These are phyloP conservation scores for Resseliella maxima DNA, from an alignment of 2,888 invertebrate species.

Conservation along the genomic window DNA sequence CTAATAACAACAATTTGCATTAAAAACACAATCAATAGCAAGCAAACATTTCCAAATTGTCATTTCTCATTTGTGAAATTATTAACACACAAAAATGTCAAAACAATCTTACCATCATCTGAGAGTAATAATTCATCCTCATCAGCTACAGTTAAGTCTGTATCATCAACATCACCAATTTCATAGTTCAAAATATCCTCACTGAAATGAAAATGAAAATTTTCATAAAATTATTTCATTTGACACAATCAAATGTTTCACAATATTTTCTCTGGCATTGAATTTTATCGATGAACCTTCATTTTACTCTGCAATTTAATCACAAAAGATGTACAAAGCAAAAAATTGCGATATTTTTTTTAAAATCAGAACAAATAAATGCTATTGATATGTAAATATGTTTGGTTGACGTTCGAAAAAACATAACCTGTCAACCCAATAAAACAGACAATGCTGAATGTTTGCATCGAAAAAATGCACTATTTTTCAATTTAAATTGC, in stretches of 20 bases:
- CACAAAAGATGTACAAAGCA: no score
- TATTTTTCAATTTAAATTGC: background rate
- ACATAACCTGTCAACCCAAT: constrained; percentile 41
- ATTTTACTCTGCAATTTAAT: background rate
- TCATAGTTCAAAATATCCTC: constrained; percentile 68
- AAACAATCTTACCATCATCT: constrained; percentile 67
- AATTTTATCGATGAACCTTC: background rate
- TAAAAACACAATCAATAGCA: no score
- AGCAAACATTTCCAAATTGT: no score
- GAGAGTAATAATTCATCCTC: constrained; percentile 67
- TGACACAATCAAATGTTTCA: background rate
- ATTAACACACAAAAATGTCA: no score
- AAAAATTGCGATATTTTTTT: background rate
- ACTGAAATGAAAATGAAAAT: constrained; percentile 61
- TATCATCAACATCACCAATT: constrained; percentile 65
- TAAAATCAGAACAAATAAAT: background rate
- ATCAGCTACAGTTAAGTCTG: constrained; percentile 63
- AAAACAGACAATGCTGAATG: background rate
- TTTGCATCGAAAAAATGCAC: background rate
- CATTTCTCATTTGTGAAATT: no score
- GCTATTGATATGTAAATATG: constrained; percentile 34
- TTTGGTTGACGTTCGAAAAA: constrained; percentile 35
- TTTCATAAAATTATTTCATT: background rate
- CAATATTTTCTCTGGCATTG: background rate
- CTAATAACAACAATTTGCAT: background rate